Base-by-base conservation (phyloP, 2,888 invertebrate genomes). In the Sabellastarte sp. region DNA sequence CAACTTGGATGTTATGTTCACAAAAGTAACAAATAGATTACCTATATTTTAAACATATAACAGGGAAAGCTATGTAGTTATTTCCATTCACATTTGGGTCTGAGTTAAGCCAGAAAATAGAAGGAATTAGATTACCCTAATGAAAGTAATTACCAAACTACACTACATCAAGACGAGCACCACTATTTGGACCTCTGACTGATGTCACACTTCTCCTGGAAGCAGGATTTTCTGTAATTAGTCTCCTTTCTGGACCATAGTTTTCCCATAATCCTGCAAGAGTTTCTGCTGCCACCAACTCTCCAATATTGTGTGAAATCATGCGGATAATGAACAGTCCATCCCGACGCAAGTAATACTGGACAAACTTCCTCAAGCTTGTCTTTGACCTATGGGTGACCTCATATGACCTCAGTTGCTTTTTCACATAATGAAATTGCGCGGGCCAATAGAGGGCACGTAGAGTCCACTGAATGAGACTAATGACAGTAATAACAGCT, bases 391-490 rank as follows among this genome's bases (percentile, higher is more conserved):
- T 28, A 30, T 64, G 65, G 15, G 67, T 64, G n/a, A 60, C 63
- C 15, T 68, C 71, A 32, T 57, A 68, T 15, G 63, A 63, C 26
- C 70, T 51, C 1, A 71, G 65, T 57, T 66, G 57, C 41, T 63
- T 63, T 50, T 67, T 64, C 32, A 68, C 70, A 57, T 68, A 70
- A 4, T 65, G 63, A 32, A 74, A 57, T 59, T 71, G 69, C 26
- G 64, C 63, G 1, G 66, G 62, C 61, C 67, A 67, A 60, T 66
- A 59, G 30, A 67, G 32, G 3, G 67, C 63, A 32, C 79, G 74
- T 74, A 76, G 76, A 61, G 80, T 70, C 86, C 86, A 86, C 66
- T 81, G 78, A 63, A 84, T 67, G 61, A 85, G 79, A 70, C 81
- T 84, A 70, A 77, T 73, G 50, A 81, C 71, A 66, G 85, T 85